Evolutionary conservation across 2,888 invertebrate genomes (phyloP), one percentile per base, ranked within the genome.

Genomic region (Cryptocephalus primarius): DNA sequence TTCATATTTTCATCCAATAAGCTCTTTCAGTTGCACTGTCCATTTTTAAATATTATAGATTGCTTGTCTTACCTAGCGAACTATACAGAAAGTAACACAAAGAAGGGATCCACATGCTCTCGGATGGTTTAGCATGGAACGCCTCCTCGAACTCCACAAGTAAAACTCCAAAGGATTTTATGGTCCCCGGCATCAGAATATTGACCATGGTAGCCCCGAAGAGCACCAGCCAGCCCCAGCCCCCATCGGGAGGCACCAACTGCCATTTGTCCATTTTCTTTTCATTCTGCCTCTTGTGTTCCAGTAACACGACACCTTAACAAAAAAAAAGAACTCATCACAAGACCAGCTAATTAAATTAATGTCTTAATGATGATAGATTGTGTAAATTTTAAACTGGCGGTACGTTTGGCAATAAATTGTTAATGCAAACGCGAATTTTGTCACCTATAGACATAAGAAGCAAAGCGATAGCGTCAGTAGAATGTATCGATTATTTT

Each of bases 81-180:
- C 88, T 89, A 75, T 89, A 90, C 4, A 90, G 75, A 67, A 89
- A 90, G 66, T 90, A 90, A 62, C 89, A 89, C 8, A 90, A 68
- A 0, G 89, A 87, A n/a, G 88, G 88, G 56, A 90, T 87, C 75
- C 88, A 88, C 0, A 87, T 81, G 0, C 88, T 86, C 8, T 82
- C 78, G 0, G 85, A 76, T 1, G 83, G 78, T 2, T 83, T 77
- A 0, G 86, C 78, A 4, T 86, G 66, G 64, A 89, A 90, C 13
- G 83, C 85, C 56, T 86, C 84, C 49, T 85, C 73, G 67, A 90
- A 88, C 63, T 88, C 89, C 36, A 88, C 81, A 60, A 88, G 80
- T 0, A 91, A 72, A 0, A 91, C 88, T 10, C 91, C 90, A 61
- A 90, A 90, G 3, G 89, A 89, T 67, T 90, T 90, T 42, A 90